Evolutionary conservation across 2,797 vertebrate genomes (phyloP), one percentile per base, ranked within the genome.

Genomic region (Nasua narica): DNA sequence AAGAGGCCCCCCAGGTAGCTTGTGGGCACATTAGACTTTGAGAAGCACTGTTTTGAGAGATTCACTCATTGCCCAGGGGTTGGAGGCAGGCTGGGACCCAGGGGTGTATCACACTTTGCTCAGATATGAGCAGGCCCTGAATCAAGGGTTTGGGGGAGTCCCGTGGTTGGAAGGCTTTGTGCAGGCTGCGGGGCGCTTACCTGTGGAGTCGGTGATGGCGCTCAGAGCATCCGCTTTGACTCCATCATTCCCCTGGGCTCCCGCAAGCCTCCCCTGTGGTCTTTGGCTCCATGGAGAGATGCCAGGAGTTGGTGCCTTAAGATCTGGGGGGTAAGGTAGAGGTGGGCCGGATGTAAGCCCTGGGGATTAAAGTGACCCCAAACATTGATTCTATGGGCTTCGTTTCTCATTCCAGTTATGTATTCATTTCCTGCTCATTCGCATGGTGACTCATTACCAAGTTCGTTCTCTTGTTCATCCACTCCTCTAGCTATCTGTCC

Each of bases 21-120:
- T 14, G 10, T 19, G 0, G 5, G 37, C 60, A 54, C 13, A 0
- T 0, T 21, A 14, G 12, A 32, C 18, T 52, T 11, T 54, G 70
- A 79, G 67, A 40, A 69, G 67, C 13, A 4, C 60, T 48, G 18
- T 69, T 32, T 1, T 23, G 40, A 65, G 85, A 81, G 54, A 35
- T 12, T 23, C 46, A 18, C 27, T 14, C 23, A 4, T 9, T 23
- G 69, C 29, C 7, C 5, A 3, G 37, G 48, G 37, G 19, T 10
- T 43, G 58, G 78, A 70, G 43, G 37, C 50, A 18, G 23, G 27
- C 50, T 35, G 72, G 83, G 83, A 18, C 3, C 27, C 2, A 2
- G 27, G 21, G 19, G 7, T 52, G n/a, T 35, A 0, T 48, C 6
- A 13, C 14, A 16, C 69, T 72, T 65, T 19, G 50, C 76, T 65